Base-by-base conservation (phyloP, 92 coral and sea anemone genomes). In the Anthopleura xanthogrammica region DNA sequence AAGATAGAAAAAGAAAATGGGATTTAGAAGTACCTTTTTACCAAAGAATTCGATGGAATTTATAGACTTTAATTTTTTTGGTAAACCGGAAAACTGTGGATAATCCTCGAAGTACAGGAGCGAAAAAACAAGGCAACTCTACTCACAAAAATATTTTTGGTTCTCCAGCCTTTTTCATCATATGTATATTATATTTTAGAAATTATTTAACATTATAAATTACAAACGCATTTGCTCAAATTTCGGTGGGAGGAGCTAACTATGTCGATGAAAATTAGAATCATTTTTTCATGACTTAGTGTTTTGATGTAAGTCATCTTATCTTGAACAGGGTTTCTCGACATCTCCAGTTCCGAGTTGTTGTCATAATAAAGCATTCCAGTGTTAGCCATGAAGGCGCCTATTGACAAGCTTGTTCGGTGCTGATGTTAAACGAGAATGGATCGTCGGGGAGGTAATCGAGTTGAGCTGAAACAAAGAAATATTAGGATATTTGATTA, bases 391-490 rank as follows among this genome's bases (percentile, higher is more conserved):
- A 10, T 48, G 54, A 7, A 39, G 72, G 14, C 43, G 41, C n/a
- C 64, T 64, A 83, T 16, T 76, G 80, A 43, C 78, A 54, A 9
- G 80, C 60, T 29, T 76, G 80, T 41, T 81, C 60, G 2, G 23
- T 70, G 39, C 14, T 84, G 83, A 64, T 65, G 80, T 78, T 89
- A 77, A 93, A 80, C 24, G 97, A 91, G 58, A 89, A 93, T 8
- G 97, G 97, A 56, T 91, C 98, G 42, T 93, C 93, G 0, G 98
- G 98, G 16, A 93, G 56, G 71, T 78, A 93, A 72, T 85, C 54
- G 58, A 92, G 57, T 87, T 93, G 90, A 52, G 82, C 98, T 93
- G 90, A 29, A 83, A 84, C 17, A 84, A 11, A 82, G 60, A 73
- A 79, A 62, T n/a, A 52, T 22, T 57, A 14, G 36, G 6, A 9